phyloP scores from a whole-genome alignment of 2,113 vertebrate genomes.

The Channa maculata region DNA sequence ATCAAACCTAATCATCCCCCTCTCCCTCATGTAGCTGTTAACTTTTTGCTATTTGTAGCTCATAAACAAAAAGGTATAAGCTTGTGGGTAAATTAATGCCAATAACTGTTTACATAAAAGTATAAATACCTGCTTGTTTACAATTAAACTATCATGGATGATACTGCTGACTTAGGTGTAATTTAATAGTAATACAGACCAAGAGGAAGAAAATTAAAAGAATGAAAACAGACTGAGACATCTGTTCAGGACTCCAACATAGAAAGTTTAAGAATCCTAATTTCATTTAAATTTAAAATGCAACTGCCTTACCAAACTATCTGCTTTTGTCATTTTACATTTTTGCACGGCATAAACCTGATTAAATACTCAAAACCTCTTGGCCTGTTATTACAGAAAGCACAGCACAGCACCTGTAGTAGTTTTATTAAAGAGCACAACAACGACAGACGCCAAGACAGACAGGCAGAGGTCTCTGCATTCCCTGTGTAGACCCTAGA shows the following conservation, averaged over 20 bases:
- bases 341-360: background rate
- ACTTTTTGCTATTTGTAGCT: background rate
- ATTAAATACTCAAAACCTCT: slow-evolving; percentile 64
- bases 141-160: slow-evolving; percentile 18
- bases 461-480: slow-evolving; percentile 52
- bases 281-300: background rate
- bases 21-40: background rate
- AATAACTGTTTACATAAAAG: background rate
- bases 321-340: background rate
- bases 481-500: slow-evolving; percentile 41
- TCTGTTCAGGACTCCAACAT: slow-evolving; percentile 24
- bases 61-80: background rate
- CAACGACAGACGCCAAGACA: slow-evolving; percentile 61
- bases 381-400: slow-evolving; percentile 84
- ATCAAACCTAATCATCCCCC: slow-evolving; percentile 15
- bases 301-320: too few species aligned
- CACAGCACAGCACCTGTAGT: slow-evolving; percentile 70
- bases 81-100: background rate
- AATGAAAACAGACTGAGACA: background rate
- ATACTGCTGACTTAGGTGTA: slow-evolving; percentile 76
- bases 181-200: slow-evolving; percentile 88
- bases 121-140: too few species aligned
- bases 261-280: background rate
- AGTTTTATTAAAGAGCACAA: slow-evolving; percentile 77
- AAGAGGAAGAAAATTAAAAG: slow-evolving; percentile 73